Evolutionary conservation across 2,113 vertebrate genomes (phyloP), one percentile per base, ranked within the genome.

Genomic region (Colinus virginianus): DNA sequence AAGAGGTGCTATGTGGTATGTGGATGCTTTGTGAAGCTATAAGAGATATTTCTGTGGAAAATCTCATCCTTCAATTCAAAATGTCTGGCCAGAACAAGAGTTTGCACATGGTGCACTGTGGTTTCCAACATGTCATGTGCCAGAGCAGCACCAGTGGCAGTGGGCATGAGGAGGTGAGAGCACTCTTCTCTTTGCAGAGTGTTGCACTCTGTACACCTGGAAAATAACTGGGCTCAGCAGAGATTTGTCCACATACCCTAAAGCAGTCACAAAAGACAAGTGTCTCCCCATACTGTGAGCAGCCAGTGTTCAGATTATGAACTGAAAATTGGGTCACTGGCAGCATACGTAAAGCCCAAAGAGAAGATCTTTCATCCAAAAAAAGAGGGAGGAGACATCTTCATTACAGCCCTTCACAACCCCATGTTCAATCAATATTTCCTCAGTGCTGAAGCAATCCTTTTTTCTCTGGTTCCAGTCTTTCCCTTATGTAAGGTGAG

Each of bases 1-100:
- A 23, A 71, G 42, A 62, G 53, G 4, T 4, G 2, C 7, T 11
- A 0, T 0, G 0, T n/a, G 59, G 5, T 15, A 11, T 0, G 0
- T 16, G 23, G 7, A 9, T 70, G 13, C 11, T 25, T 55, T 19
- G 56, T 75, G 62, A 67, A 45, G 40, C 28, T 18, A 14, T 1
- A 32, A 53, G n/a, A 84, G 17, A 40, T 13, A 21, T 10, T 30
- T 28, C 14, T 64, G 78, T 64, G 45, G 56, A 51, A 81, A 84
- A 49, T 5, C 22, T 11, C 34, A 9, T 32, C 34, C 20, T 78
- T 40, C 4, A 1, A 13, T 3, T 5, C 14, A 11, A 77, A 11
- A 28, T 1, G 11, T 34, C 21, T 59, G 38, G 12, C 9, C 17
- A 32, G 8, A 0, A 25, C n/a, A 20, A 28, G 13, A n/a, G 28